phyloP scores from a whole-genome alignment of 2,888 invertebrate genomes.

The Drosophila recens region DNA sequence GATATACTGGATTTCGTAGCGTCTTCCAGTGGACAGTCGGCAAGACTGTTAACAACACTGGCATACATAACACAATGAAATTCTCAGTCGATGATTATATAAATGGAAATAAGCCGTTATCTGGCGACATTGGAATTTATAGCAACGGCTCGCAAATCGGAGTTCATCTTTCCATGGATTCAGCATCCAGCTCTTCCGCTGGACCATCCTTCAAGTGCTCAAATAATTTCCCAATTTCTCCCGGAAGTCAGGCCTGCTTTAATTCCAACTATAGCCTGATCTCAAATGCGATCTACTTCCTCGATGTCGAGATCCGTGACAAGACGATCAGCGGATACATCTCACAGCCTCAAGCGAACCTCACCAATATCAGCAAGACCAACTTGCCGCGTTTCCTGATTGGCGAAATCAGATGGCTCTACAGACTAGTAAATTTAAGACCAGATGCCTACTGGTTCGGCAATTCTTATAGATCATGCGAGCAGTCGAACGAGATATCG shows the following conservation, averaged over 20 bases:
- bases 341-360: slow-evolving; percentile 11
- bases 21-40: slow-evolving; percentile 23
- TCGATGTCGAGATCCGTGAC: slow-evolving; percentile 26
- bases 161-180: background rate
- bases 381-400: slow-evolving; percentile 1
- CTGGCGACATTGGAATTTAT: slow-evolving; percentile 17
- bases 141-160: slow-evolving; percentile 13
- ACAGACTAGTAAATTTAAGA: background rate
- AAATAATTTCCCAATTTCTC: background rate
- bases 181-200: background rate
- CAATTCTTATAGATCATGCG: slow-evolving; percentile 9
- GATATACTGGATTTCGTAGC: slow-evolving; percentile 13
- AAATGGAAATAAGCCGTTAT: background rate
- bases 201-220: slow-evolving; percentile 5
- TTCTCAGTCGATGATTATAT: background rate
- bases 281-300: slow-evolving; percentile 23
- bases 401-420: slow-evolving; percentile 2
- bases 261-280: slow-evolving; percentile 10
- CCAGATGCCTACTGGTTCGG: slow-evolving; percentile 3
- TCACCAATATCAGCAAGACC: background rate
- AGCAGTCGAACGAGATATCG: background rate
- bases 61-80: slow-evolving; percentile 11
- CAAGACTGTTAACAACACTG: background rate
- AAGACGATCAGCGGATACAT: slow-evolving; percentile 9
- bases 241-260: background rate